Evolutionary conservation across 1,140 invertebrate species (phyloP), one percentile per base, ranked within the genome.

Genomic region (Telenomus remus): DNA sequence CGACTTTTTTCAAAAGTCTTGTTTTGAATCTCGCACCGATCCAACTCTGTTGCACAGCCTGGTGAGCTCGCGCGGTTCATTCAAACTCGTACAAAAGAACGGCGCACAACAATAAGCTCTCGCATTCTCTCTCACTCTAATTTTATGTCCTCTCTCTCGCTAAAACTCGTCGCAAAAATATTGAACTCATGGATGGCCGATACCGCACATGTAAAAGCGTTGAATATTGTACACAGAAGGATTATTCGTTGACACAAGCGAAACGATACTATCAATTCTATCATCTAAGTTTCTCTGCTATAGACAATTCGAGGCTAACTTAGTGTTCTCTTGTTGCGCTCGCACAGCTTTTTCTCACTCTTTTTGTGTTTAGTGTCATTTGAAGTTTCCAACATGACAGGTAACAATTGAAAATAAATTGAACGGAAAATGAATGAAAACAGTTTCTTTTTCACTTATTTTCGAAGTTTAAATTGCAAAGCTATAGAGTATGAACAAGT

Each of bases 281-380:
- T 68, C 80, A 80, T 69, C 75, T 84, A 72, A 81, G 47, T 80
- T 72, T 27, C 6, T 27, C 6, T 27, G 2, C 19, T 79, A 78
- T 80, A 66, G 64, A 70, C 66, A 81, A 80, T 80, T 81, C 78
- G 75, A 85, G 78, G 81, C 78, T 85, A 83, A 79, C 70, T 79
- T 66, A 73, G 37, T 39, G 79, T 50, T 86, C n/a, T n/a, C n/a
- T 87, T 85, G 85, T 86, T 87, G 85, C 85, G 78, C 77, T 82
- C 83, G 82, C 82, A 82, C 75, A 81, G 76, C 19, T 73, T 80
- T 81, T 70, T 86, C 82, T 85, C 81, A 85, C 83, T 86, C 82
- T 55, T 85, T 33, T 77, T 73, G 49, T 71, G 53, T 66, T 71
- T 64, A 69, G 47, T 33, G 63, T 61, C 56, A 50, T 69, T 55